phyloP scores from a whole-genome alignment of 2,888 invertebrate genomes.

The Lagria hirta region DNA sequence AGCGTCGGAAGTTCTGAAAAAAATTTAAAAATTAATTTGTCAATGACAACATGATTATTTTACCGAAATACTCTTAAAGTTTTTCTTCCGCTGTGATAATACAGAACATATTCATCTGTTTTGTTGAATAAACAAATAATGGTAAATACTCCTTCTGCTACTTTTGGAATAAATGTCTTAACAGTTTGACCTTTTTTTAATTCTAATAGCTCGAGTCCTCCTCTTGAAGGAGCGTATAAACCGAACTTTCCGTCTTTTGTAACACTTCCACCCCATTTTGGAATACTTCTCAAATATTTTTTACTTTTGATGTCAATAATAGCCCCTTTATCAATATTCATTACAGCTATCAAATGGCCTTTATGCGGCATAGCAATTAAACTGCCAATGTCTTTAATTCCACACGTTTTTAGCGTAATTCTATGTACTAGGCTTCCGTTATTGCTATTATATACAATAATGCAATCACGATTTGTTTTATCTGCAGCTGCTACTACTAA shows the following conservation, averaged over 20 bases:
- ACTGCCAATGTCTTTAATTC: conserved; percentile 70
- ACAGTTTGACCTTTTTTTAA: conserved; percentile 86
- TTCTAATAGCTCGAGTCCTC: conserved; percentile 91
- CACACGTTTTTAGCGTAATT: conserved; percentile 56
- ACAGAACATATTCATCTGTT: conserved; percentile 92
- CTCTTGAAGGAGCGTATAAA: conserved; percentile 88
- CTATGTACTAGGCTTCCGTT: conserved; percentile 66
- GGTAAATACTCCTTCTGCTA: conserved; percentile 96
- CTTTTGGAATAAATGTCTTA: conserved; percentile 87
- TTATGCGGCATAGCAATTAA: conserved; percentile 84
- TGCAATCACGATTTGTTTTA: conserved; percentile 73
- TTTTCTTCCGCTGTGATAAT: conserved; percentile 94
- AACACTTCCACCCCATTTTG: conserved; percentile 90
- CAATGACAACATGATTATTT: conserved; percentile 20
- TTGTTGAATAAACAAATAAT: conserved; percentile 93
- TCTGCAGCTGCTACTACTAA: conserved; percentile 81
- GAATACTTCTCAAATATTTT: conserved; percentile 81
- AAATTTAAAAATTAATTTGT: conserved; percentile 4
- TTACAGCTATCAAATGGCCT: conserved; percentile 80
- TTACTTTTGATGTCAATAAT: conserved; percentile 89
- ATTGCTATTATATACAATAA: conserved; percentile 80
- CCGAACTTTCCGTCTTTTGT: conserved; percentile 88
- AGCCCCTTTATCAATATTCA: conserved; percentile 87
- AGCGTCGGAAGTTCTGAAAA: conserved; percentile 77
- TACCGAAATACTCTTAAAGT: conserved; percentile 90